Evolutionary conservation across 1,140 invertebrate species (phyloP), one percentile per base, ranked within the genome.

Genomic region (Sarcophaga peregrina): DNA sequence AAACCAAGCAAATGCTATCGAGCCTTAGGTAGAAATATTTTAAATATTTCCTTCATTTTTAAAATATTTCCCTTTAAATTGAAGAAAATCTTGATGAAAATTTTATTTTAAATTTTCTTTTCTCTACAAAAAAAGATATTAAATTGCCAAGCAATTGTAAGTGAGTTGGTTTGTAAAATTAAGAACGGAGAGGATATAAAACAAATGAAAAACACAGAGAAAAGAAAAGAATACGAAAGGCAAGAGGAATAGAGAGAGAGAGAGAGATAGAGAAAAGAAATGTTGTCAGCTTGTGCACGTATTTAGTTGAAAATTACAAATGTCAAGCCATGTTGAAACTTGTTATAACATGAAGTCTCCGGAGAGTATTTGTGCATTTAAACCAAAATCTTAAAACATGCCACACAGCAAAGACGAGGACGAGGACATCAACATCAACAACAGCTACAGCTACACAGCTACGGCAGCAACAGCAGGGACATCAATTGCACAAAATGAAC

Each of bases 271-370:
- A 13, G 13, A 58, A 68, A 62, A 68, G 6, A 7, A 68, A 4
- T 20, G 7, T 20, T 15, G 20, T 68, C 62, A 68, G n/a, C n/a
- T 68, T 68, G 62, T 68, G 62, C 62, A 68, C 62, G 62, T 68
- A 68, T n/a, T 68, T 68, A 68, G 62, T 68, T 68, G 62, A 68
- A 68, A 68, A 68, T 68, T 68, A 68, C 62, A 68, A 68, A 68
- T 68, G 62, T 68, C 62, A 68, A 68, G 62, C 62, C 17, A 68
- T 68, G n/a, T 68, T 68, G n/a, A 68, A 68, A 68, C 62, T 68
- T 68, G 62, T 68, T 68, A 68, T 68, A 68, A 68, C 62, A 68
- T 68, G 20, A 58, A 68, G 17, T 68, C n/a, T 68, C 17, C 17
- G 20, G 20, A 68, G 62, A 68, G 62, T n/a, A 68, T 15, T 68